phyloP scores from a whole-genome alignment of 2,888 invertebrate species.

The Belgica antarctica region DNA sequence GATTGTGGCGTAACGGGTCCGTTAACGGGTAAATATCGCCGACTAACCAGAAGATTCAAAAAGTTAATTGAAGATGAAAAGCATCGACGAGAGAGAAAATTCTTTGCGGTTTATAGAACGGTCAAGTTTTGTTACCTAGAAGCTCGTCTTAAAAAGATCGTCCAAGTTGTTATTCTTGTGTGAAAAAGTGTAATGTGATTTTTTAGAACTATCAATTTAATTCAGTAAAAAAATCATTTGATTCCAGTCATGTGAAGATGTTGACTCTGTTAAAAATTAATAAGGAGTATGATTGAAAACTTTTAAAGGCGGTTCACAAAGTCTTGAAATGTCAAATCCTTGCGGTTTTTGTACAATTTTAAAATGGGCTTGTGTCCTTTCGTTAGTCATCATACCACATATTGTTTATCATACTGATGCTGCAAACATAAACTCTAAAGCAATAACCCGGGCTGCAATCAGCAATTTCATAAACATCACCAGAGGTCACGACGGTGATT shows the following conservation, averaged over 20 bases:
- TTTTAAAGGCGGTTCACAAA: too few species aligned
- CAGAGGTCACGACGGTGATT: constrained; percentile 55
- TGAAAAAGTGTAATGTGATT: too few species aligned
- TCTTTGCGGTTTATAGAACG: constrained; percentile 21
- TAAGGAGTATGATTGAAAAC: too few species aligned
- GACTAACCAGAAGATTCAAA: constrained; percentile 22
- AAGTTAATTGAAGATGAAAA: background rate
- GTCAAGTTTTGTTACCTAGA: constrained; percentile 19
- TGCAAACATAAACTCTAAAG: background rate
- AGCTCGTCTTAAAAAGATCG: too few species aligned
- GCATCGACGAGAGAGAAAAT: background rate
- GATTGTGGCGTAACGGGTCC: constrained; percentile 39
- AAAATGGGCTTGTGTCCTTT: too few species aligned
- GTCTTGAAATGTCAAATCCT: too few species aligned
- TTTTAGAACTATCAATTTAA: too few species aligned
- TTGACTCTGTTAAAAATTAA: too few species aligned
- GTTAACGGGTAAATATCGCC: constrained; percentile 36
- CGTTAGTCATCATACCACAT: background rate
- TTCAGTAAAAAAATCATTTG: too few species aligned
- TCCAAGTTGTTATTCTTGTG: too few species aligned
- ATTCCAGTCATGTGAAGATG: too few species aligned
- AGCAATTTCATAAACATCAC: constrained; percentile 54
- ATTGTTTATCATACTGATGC: background rate
- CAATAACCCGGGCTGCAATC: background rate
- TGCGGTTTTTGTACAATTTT: constrained; percentile 14